Conservation (phyloP, 2,113 vertebrate species). For the Eretmochelys imbricata region DNA sequence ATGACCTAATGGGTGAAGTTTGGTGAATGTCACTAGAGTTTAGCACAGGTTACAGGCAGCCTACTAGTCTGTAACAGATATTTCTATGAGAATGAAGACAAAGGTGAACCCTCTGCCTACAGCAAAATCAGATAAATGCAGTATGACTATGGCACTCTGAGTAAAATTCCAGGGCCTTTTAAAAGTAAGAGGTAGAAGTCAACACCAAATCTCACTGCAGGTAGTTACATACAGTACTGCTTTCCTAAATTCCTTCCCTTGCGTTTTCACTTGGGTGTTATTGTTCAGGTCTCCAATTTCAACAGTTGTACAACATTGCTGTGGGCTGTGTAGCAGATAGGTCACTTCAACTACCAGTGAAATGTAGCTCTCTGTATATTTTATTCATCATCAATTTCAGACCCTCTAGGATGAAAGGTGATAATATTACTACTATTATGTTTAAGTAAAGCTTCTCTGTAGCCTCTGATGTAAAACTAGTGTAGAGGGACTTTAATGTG, state of each 20-base stretch:
- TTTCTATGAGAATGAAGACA: neutral
- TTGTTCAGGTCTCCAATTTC: neutral
- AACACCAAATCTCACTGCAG: neutral
- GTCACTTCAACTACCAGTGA: neutral
- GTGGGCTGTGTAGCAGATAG: accelerated
- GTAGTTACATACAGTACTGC: neutral
- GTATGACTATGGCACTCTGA: neutral
- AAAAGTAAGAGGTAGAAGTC: neutral
- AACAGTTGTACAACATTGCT: neutral
- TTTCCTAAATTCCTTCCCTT: neutral
- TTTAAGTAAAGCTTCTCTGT: neutral
- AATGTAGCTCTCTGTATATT: accelerated
- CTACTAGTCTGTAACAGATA: neutral
- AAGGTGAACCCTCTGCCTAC: neutral
- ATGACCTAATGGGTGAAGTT: neutral
- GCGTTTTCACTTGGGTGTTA: neutral
- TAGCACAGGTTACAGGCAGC: neutral
- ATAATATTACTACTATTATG: neutral
- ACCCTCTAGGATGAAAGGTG: neutral
- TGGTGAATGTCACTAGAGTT: neutral
- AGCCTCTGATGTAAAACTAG: neutral
- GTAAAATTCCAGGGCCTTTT: too few species aligned
- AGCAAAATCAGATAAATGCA: neutral
- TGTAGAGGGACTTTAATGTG: neutral
- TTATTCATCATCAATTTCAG: neutral